Evolutionary conservation across 2,888 invertebrate genomes (phyloP).

Genomic region (Sarcophaga carnaria): DNA sequence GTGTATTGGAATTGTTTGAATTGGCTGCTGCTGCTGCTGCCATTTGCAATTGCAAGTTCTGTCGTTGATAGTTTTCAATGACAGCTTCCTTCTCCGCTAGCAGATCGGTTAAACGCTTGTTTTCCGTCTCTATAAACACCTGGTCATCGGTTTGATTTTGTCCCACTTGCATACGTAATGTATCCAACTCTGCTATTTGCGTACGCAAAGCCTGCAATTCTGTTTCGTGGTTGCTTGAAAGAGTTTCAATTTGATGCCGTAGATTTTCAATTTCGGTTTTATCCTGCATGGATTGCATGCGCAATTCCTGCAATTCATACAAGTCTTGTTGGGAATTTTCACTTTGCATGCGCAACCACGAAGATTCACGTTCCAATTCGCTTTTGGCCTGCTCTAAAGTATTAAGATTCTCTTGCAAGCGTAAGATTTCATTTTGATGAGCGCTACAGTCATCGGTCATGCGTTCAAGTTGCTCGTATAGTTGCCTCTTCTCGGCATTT

Average conservation of each 20-base stretch:
- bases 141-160: constrained; percentile 82
- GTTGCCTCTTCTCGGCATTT: constrained; percentile 75
- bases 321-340: constrained; percentile 80
- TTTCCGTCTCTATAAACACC: constrained; percentile 83
- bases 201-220: constrained; percentile 78
- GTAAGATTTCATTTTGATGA: constrained; percentile 83
- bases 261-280: constrained; percentile 81
- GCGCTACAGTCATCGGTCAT: constrained; percentile 84
- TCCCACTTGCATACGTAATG: constrained; percentile 78
- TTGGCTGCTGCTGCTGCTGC: constrained; percentile 69
- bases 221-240: constrained; percentile 79
- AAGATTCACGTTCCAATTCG: constrained; percentile 77
- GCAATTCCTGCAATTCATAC: constrained; percentile 79
- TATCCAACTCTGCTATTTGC: constrained; percentile 80
- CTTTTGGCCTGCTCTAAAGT: constrained; percentile 77
- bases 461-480: constrained; percentile 85
- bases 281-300: constrained; percentile 82
- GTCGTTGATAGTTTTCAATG: constrained; percentile 81
- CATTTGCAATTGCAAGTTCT: constrained; percentile 79
- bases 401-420: constrained; percentile 76
- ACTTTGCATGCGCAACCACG: constrained; percentile 79
- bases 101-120: constrained; percentile 83
- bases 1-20: constrained; percentile 51
- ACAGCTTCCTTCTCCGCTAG: constrained; percentile 83
- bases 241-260: constrained; percentile 79